Conservation (phyloP, 1,140 invertebrate genomes). For the Eriocheir sinensis region DNA sequence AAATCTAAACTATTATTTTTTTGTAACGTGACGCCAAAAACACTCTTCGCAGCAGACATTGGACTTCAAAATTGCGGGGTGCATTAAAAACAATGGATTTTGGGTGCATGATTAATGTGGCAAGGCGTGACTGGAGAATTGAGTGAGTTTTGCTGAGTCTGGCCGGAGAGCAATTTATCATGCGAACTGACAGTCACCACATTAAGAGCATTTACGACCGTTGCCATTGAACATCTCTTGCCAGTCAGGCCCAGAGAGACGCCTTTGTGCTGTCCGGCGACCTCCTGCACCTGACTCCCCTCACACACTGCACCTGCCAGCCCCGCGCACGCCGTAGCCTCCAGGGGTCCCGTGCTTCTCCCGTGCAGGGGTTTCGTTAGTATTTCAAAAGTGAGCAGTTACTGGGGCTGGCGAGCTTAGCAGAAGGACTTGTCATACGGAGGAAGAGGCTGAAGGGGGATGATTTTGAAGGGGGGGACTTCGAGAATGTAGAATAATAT, state of each 20-base stretch:
- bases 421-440: too few species aligned
- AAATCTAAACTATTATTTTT: slow-evolving; percentile 7
- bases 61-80: background rate
- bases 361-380: too few species aligned
- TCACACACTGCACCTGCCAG: background rate
- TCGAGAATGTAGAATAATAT: too few species aligned
- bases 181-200: slow-evolving; percentile 50
- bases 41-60: background rate
- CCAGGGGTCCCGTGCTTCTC: background rate
- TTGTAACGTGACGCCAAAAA: background rate
- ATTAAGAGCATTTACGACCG: slow-evolving; percentile 58
- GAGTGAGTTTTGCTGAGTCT: slow-evolving; percentile 41
- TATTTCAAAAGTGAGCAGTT: too few species aligned
- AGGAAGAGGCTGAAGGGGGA: background rate
- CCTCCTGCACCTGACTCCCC: background rate
- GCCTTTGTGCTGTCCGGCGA: slow-evolving; percentile 9
- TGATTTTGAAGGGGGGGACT: too few species aligned
- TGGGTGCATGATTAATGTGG: slow-evolving; percentile 44
- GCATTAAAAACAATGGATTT: slow-evolving; percentile 42
- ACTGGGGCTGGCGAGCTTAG: too few species aligned
- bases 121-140: slow-evolving; percentile 37
- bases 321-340: background rate
- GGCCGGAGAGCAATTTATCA: slow-evolving; percentile 42
- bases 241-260: slow-evolving; percentile 35
- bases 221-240: slow-evolving; percentile 33